A percentile compares a stretch with the other conserved stretches of the same genome.
These are phyloP conservation scores for Puntigrus tetrazona DNA, from an alignment of 2,113 vertebrate species.

Conservation along the genomic window DNA sequence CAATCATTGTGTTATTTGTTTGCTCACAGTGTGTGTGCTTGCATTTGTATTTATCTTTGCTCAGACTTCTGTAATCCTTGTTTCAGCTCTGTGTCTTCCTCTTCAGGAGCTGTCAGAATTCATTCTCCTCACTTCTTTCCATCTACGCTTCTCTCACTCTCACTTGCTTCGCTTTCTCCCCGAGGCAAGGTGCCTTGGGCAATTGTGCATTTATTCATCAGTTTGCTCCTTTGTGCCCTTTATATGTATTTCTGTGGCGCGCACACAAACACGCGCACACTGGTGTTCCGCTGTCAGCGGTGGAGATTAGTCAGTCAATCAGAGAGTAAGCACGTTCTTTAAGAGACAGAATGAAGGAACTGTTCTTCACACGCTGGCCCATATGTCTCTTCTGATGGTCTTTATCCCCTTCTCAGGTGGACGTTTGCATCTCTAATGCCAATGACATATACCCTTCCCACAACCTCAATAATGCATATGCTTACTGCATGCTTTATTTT, in stretches of 20 bases:
- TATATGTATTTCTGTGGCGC: slow-evolving; percentile 23
- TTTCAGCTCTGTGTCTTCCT: slow-evolving; percentile 6
- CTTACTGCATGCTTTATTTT: slow-evolving; percentile 20
- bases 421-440: slow-evolving; percentile 64
- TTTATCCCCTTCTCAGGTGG: slow-evolving; percentile 60
- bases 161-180: slow-evolving; percentile 22
- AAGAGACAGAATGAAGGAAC: slow-evolving; percentile 67
- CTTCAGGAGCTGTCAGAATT: slow-evolving; percentile 32
- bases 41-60: slow-evolving; percentile 11
- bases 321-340: slow-evolving; percentile 65
- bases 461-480: slow-evolving; percentile 35
- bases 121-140: slow-evolving; percentile 29
- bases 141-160: neutral
- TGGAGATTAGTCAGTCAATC: slow-evolving; percentile 75
- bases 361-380: slow-evolving; percentile 59
- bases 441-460: slow-evolving; percentile 35
- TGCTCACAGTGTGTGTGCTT: slow-evolving; percentile 28
- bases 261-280: neutral
- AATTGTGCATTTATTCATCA: slow-evolving; percentile 46
- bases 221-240: slow-evolving; percentile 36
- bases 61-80: slow-evolving; percentile 14
- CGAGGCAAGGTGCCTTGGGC: slow-evolving; percentile 39
- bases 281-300: slow-evolving; percentile 67
- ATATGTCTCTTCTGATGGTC: slow-evolving; percentile 66
- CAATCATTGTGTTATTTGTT: slow-evolving; percentile 21